These are phyloP conservation scores for Tolypeutes matacus DNA, from an alignment of 2,797 vertebrate species.

Conservation along the genomic window DNA sequence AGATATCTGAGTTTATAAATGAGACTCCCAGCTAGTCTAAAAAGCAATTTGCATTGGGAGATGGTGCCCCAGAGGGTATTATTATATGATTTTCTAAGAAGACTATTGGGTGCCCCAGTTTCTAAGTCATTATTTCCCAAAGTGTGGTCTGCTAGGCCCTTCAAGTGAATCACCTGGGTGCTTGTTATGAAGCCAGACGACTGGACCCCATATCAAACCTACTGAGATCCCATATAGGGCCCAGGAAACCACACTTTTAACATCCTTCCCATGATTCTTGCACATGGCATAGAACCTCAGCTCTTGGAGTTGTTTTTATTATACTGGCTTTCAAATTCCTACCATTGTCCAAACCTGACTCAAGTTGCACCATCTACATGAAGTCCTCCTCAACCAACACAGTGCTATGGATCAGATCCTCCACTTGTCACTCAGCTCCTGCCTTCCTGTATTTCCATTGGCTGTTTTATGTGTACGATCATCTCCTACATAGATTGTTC, in stretches of 20 bases:
- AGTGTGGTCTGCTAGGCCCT: neutral
- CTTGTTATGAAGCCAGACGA: neutral
- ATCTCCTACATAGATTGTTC: neutral
- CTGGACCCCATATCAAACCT: neutral
- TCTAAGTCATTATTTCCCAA: neutral
- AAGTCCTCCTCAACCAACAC: neutral
- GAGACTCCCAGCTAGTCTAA: neutral
- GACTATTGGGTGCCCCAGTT: neutral
- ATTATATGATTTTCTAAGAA: neutral
- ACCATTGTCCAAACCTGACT: neutral
- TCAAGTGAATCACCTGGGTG: neutral
- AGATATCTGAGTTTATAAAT: neutral
- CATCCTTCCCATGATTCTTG: neutral
- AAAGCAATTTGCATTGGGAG: neutral
- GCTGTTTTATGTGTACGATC: neutral
- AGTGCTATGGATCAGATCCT: neutral
- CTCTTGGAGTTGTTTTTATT: neutral
- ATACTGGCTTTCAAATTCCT: neutral
- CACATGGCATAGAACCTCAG: neutral
- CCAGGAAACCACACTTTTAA: neutral
- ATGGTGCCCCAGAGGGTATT: neutral
- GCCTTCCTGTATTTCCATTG: neutral
- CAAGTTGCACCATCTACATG: neutral
- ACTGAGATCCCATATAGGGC: neutral
- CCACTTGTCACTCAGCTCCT: neutral